These are phyloP conservation scores for Coenonympha arcania DNA, from an alignment of 2,888 invertebrate species.

Conservation along the genomic window DNA sequence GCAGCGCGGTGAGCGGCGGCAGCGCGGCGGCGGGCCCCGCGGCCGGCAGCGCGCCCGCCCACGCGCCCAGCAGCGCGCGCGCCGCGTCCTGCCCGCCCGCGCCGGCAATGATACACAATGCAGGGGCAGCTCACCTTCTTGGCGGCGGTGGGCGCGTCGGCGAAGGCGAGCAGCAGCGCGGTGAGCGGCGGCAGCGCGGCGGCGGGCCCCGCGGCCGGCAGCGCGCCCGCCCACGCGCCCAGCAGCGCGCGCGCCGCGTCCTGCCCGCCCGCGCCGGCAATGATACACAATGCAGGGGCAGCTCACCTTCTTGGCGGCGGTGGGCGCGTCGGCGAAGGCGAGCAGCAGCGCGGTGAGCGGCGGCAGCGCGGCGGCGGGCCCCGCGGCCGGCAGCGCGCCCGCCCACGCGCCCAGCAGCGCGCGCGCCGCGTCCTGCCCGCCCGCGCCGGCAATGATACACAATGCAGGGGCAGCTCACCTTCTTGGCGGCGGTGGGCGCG, in stretches of 20 bases:
- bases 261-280: conserved; percentile 35
- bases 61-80: conserved; percentile 51
- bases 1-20: conserved; percentile 58
- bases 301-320: conserved; percentile 59
- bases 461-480: too few relatives aligned
- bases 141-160: conserved; percentile 52
- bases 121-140: conserved; percentile 67
- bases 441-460: conserved; percentile 46
- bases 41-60: conserved; percentile 43
- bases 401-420: conserved; percentile 54
- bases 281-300: too few relatives aligned
- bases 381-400: conserved; percentile 38
- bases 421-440: conserved; percentile 42
- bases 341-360: conserved; percentile 58
- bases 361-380: conserved; percentile 51
- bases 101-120: too few relatives aligned
- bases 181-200: conserved; percentile 59
- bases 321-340: conserved; percentile 57
- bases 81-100: conserved; percentile 38
- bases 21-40: conserved; percentile 47
- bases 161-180: conserved; percentile 56
- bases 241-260: conserved; percentile 50
- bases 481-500: too few relatives aligned
- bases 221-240: conserved; percentile 48
- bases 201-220: conserved; percentile 42